These are phyloP conservation scores for Vombatus ursinus DNA, from an alignment of 2,113 vertebrate species.

Conservation along the genomic window DNA sequence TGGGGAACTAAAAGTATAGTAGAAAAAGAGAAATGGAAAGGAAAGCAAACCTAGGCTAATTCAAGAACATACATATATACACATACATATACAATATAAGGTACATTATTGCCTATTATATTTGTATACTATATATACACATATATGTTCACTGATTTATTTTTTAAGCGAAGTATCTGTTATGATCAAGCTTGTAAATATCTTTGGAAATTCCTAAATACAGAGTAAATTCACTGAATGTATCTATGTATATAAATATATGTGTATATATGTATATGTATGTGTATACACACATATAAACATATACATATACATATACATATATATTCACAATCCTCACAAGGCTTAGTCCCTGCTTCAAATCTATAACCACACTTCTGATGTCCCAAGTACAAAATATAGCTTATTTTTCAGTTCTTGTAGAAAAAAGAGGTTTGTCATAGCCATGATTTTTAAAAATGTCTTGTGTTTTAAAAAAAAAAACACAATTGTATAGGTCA, in stretches of 20 bases:
- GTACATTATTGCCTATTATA: too few relatives aligned
- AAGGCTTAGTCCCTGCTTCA: neutral
- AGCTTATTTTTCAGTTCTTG: neutral
- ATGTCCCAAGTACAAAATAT: neutral
- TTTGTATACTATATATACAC: too few relatives aligned
- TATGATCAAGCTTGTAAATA: too few relatives aligned
- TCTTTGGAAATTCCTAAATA: neutral
- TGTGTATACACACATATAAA: too few relatives aligned
- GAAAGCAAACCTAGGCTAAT: neutral
- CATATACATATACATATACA: too few relatives aligned
- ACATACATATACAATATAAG: neutral
- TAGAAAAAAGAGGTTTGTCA: neutral
- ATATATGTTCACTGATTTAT: neutral
- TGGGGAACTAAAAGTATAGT: neutral
- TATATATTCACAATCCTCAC: neutral
- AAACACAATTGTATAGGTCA: slow-evolving; percentile 1
- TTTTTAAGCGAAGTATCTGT: too few relatives aligned
- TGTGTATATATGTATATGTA: neutral
- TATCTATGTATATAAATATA: neutral
- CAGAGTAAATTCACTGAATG: neutral
- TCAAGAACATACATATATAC: neutral
- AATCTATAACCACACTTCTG: neutral
- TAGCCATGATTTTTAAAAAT: neutral
- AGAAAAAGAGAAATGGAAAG: neutral
- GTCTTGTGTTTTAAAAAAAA: neutral